Evolutionary conservation across 2,797 vertebrate genomes (phyloP).

Genomic region (Aldrovandia affinis): DNA sequence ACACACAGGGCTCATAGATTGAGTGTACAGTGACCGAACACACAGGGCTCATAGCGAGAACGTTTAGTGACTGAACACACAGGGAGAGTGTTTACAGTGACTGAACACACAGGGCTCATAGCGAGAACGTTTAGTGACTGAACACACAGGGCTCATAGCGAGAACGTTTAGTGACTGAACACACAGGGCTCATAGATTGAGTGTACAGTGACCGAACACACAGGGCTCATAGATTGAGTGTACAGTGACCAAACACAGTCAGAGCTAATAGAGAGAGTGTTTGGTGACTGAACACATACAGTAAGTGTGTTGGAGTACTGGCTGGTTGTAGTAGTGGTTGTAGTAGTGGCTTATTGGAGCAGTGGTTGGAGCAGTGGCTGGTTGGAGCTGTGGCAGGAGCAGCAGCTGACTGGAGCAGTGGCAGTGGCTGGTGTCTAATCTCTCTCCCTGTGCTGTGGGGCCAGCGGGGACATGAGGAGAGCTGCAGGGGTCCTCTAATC

Average conservation of each 20-base stretch:
- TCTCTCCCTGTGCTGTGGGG: not conserved
- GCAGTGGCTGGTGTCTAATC: not conserved
- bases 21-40: not conserved
- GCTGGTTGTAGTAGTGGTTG: not conserved
- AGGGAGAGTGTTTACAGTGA: no score
- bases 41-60: not conserved
- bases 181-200: not conserved
- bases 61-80: no score
- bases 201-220: not conserved
- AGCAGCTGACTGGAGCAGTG: not conserved
- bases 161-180: not conserved
- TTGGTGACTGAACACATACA: no score
- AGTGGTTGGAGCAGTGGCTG: not conserved
- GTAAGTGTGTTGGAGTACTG: not conserved
- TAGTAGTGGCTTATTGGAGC: not conserved
- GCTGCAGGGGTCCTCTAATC: not conserved
- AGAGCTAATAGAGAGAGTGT: no score
- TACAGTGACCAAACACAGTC: no score
- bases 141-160: no score
- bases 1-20: not conserved
- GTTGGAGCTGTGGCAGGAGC: not conserved
- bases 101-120: no score
- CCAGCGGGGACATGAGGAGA: constrained; percentile 1
- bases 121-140: no score
- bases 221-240: not conserved